Base-by-base conservation (phyloP, 1,140 invertebrate species). In the Idris sp. region DNA sequence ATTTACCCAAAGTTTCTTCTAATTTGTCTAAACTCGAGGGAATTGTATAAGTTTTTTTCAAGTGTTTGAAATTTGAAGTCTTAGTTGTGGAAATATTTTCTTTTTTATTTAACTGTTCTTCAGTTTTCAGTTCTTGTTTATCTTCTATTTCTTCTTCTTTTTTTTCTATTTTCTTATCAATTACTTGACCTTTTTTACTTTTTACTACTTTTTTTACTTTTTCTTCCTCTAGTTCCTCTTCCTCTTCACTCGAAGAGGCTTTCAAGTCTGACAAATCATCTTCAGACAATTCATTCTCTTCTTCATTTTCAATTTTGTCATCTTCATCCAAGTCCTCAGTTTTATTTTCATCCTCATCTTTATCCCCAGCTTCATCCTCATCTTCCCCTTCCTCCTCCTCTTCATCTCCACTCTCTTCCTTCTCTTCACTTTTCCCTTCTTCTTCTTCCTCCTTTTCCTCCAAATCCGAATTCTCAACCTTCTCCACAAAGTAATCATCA, bases 1-100 rank as follows among this genome's bases (percentile, higher is more conserved):
- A 90, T 14, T 89, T 86, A 36, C 88, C 79, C 25, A 97, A 81
- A 33, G 94, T 76, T 74, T 91, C 84, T 80, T 91, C 82, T 28
- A 96, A 89, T 71, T 90, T 90, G 61, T 93, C 90, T 79, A 92
- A 93, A 25, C 75, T 89, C 22, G 89, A 87, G 13, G 94, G 93
- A 67, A 91, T 90, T 82, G 86, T 80, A 77, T 91, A 94, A n/a
- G 90, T 92, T 58, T 90, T 93, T 0, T 92, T 92, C n/a, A 94
- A 79, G 79, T 93, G 91, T 48, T 16, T 26, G 18, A 49, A 30
- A 48, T 54, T 73, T 41, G 79, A 76, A 25, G n/a, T n/a, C n/a
- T n/a, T n/a, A n/a, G n/a, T n/a, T n/a, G n/a, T n/a, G 78, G 74
- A 13, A 72, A 25, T 25, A 4, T 25, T 25, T 25, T 8, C 38